These are phyloP conservation scores for Agrotis puta DNA, from an alignment of 2,888 invertebrate genomes.

Conservation along the genomic window DNA sequence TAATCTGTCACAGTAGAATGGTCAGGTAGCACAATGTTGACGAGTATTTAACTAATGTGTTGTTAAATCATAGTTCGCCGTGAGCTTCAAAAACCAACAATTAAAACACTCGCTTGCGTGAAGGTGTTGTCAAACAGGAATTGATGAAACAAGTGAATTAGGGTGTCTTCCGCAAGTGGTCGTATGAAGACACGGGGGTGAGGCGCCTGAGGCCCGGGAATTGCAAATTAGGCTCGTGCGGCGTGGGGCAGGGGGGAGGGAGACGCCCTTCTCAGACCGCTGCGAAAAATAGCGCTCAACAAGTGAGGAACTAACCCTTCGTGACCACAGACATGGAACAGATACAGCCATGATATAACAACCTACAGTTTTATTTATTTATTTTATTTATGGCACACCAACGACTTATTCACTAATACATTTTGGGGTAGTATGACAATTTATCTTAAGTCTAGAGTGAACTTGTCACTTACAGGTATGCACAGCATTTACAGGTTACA, in stretches of 20 bases:
- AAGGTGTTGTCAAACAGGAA: slow-evolving; percentile 64
- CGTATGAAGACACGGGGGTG: slow-evolving; percentile 73
- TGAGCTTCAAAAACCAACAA: slow-evolving; percentile 47
- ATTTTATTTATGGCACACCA: too few species aligned
- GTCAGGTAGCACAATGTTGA: neutral
- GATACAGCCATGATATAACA: slow-evolving; percentile 12
- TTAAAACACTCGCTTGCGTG: slow-evolving; percentile 38
- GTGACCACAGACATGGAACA: slow-evolving; percentile 40
- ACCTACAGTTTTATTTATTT: neutral
- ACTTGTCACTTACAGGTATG: too few species aligned
- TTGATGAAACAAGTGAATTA: slow-evolving; percentile 66
- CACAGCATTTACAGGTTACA: too few species aligned
- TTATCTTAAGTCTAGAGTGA: too few species aligned
- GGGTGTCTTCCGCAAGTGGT: slow-evolving; percentile 69
- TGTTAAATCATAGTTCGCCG: slow-evolving; percentile 16
- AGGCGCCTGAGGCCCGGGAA: slow-evolving; percentile 68
- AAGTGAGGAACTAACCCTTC: slow-evolving; percentile 74
- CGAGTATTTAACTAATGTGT: slow-evolving; percentile 23
- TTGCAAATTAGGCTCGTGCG: slow-evolving; percentile 77
- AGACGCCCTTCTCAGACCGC: slow-evolving; percentile 40
- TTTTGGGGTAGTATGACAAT: too few species aligned
- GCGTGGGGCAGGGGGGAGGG: slow-evolving; percentile 39
- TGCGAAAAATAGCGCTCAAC: slow-evolving; percentile 78
- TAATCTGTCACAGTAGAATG: slow-evolving; percentile 1
- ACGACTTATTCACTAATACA: too few species aligned